Percentiles rank a stretch among this genome's conserved stretches.
Evolutionary conservation across 2,113 vertebrate genomes (phyloP).

Genomic region (Malaclemys terrapin): DNA sequence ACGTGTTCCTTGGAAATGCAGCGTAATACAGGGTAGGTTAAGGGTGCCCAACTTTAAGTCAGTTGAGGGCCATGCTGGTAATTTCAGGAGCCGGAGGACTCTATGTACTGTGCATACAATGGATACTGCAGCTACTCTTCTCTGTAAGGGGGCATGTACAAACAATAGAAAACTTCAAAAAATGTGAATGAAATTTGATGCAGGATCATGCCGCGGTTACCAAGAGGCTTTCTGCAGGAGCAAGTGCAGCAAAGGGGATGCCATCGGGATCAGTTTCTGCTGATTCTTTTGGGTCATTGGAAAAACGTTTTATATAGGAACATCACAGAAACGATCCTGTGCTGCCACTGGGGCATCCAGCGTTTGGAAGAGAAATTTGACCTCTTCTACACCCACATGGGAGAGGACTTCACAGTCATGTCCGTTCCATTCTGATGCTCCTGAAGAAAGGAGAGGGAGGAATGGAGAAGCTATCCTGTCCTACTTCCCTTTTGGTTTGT

Average conservation of each 20-base stretch:
- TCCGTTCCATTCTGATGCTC: neutral
- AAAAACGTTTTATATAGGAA: neutral
- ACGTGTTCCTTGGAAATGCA: accelerated
- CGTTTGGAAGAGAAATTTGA: accelerated
- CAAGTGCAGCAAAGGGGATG: neutral
- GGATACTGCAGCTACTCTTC: neutral
- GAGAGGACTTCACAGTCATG: neutral
- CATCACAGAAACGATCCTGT: accelerated
- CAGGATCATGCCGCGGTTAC: accelerated
- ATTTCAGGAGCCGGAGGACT: accelerated
- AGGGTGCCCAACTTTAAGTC: neutral
- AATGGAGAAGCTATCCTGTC: neutral
- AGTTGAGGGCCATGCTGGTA: accelerated
- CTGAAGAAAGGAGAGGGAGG: neutral
- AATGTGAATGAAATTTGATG: neutral
- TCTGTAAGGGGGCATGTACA: accelerated
- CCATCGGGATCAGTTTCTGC: neutral
- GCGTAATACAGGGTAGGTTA: accelerated
- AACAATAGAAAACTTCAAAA: accelerated
- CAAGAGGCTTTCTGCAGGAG: neutral
- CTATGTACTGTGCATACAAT: accelerated
- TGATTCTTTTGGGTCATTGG: neutral
- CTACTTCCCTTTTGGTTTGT: neutral
- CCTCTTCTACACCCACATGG: accelerated
- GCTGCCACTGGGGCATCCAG: neutral